Conservation (phyloP, 2,797 vertebrate genomes). For the Tragelaphus oryx region DNA sequence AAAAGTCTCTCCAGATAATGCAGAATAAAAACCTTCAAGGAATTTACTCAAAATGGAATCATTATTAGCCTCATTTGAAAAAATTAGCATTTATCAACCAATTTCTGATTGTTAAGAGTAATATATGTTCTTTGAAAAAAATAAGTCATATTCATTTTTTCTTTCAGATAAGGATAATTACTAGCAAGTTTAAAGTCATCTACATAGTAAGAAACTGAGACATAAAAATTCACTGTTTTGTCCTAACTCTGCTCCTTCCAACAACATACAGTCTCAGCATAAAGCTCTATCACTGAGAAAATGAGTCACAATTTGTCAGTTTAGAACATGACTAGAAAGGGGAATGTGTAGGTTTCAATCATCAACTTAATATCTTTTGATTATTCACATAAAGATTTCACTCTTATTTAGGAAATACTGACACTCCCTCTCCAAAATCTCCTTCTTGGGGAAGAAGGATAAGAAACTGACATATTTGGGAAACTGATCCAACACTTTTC, state of each 20-base stretch:
- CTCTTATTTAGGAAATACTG: background rate
- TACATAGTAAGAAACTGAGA: background rate
- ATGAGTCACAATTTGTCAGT: background rate
- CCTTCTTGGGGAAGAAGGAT: background rate
- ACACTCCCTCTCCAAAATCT: background rate
- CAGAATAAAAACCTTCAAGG: background rate
- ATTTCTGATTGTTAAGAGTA: background rate
- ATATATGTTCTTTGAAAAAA: background rate
- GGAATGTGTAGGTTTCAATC: background rate
- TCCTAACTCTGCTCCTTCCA: background rate
- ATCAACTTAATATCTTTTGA: background rate
- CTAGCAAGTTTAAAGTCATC: slow-evolving; percentile 25
- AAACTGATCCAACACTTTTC: background rate
- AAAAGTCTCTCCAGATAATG: background rate
- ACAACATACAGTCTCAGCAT: background rate
- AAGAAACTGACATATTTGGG: background rate
- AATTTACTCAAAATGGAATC: background rate
- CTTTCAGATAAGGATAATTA: slow-evolving; percentile 9
- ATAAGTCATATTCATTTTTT: background rate
- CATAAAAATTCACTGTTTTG: background rate
- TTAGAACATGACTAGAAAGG: background rate
- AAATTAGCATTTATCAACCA: background rate
- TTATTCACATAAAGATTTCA: background rate
- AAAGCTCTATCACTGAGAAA: background rate
- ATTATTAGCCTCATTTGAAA: background rate